These are phyloP conservation scores for Tachystola acroxantha DNA, from an alignment of 2,888 invertebrate species.

Conservation along the genomic window DNA sequence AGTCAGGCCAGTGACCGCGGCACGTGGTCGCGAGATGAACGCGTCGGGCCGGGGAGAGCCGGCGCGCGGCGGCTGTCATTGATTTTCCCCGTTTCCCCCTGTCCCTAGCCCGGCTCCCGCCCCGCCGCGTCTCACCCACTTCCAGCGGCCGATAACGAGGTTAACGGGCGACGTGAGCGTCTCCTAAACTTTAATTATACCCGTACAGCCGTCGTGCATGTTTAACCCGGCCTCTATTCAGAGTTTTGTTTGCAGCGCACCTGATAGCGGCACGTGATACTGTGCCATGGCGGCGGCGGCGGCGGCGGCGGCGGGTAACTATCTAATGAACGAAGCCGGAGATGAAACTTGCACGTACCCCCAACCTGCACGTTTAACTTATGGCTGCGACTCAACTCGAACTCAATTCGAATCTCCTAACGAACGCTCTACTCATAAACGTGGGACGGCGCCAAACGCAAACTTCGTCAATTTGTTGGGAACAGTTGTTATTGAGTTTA, in stretches of 20 bases:
- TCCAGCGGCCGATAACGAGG: slow-evolving; percentile 78
- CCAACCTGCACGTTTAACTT: slow-evolving; percentile 32
- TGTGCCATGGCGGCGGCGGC: no score
- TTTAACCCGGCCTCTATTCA: slow-evolving; percentile 74
- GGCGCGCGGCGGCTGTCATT: slow-evolving; percentile 78
- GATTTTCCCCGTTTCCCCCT: slow-evolving; percentile 71
- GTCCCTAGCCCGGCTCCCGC: slow-evolving; percentile 53
- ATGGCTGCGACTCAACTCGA: slow-evolving; percentile 22
- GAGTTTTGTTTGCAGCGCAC: slow-evolving; percentile 70
- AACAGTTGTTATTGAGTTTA: slow-evolving; percentile 25
- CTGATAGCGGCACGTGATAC: slow-evolving; percentile 66
- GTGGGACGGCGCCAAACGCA: slow-evolving; percentile 20
- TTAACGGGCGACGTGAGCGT: slow-evolving; percentile 79
- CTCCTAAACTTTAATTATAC: slow-evolving; percentile 79
- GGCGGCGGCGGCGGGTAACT: slow-evolving; percentile 40
- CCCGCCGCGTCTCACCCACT: slow-evolving; percentile 76
- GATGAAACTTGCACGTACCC: slow-evolving; percentile 42
- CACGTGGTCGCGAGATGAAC: slow-evolving; percentile 76
- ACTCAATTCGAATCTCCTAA: slow-evolving; percentile 45
- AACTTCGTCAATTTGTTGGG: slow-evolving; percentile 31
- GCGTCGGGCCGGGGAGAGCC: slow-evolving; percentile 71
- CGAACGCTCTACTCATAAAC: slow-evolving; percentile 41
- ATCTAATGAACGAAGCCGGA: slow-evolving; percentile 54
- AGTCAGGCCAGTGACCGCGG: slow-evolving; percentile 71
- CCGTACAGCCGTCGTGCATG: slow-evolving; percentile 76